Conservation (phyloP, 2,113 vertebrate genomes). For the Myotis brandtii region DNA sequence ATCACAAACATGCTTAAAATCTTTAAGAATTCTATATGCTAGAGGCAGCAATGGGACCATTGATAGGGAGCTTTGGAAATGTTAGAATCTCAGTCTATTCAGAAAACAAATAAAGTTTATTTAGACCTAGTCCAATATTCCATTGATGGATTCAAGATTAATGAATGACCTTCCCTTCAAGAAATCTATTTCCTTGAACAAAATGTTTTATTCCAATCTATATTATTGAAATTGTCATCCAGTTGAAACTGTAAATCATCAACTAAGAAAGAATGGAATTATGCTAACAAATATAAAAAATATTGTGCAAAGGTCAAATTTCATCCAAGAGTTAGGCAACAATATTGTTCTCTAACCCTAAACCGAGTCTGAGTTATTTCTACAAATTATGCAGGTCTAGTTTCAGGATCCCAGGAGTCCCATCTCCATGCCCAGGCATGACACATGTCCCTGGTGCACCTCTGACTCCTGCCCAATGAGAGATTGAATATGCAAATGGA, state of each 20-base stretch:
- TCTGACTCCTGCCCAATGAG: neutral
- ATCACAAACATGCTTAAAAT: neutral
- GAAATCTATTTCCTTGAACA: conserved; percentile 31
- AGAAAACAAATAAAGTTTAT: neutral
- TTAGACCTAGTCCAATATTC: conserved; percentile 1
- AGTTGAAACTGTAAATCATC: conserved; percentile 30
- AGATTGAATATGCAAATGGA: neutral
- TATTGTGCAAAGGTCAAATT: neutral
- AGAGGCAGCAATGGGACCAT: neutral
- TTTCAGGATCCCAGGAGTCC: neutral
- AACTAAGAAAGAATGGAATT: neutral
- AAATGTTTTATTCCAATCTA: conserved; percentile 26
- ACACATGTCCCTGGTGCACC: neutral
- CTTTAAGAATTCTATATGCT: neutral
- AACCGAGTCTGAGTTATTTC: neutral
- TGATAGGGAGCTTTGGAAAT: neutral
- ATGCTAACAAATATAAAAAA: neutral
- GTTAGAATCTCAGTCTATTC: neutral
- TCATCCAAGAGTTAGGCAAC: neutral
- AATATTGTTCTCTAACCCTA: neutral
- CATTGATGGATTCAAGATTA: neutral
- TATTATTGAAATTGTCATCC: conserved; percentile 23
- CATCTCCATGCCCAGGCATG: neutral
- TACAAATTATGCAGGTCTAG: neutral
- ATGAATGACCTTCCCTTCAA: conserved; percentile 34